These are phyloP conservation scores for Nasua narica DNA, from an alignment of 2,797 vertebrate species.

Conservation along the genomic window DNA sequence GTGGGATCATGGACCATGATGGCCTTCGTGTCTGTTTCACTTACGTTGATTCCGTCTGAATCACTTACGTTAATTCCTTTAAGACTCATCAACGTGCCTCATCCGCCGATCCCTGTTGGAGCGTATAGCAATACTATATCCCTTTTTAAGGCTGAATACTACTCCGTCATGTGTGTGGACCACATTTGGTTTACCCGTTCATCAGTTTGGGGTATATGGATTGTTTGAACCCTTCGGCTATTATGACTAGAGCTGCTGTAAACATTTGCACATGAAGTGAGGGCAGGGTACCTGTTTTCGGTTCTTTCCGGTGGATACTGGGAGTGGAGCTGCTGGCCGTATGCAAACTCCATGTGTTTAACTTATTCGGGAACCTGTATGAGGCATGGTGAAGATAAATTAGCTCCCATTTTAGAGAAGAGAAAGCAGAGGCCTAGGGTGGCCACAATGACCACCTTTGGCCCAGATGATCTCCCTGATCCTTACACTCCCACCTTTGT, in stretches of 20 bases:
- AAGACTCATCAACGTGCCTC: neutral
- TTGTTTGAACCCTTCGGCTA: neutral
- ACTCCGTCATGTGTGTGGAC: neutral
- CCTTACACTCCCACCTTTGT: neutral
- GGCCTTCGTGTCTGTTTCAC: neutral
- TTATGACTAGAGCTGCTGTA: neutral
- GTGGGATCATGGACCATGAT: neutral
- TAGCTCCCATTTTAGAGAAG: neutral
- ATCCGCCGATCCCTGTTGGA: neutral
- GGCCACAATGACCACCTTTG: neutral
- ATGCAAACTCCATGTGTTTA: neutral
- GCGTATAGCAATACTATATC: neutral
- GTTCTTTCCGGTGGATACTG: neutral
- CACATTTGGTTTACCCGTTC: neutral
- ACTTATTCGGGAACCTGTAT: neutral
- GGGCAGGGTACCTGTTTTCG: neutral
- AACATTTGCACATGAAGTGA: neutral
- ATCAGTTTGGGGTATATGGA: neutral
- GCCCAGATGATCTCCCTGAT: neutral
- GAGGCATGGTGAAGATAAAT: neutral
- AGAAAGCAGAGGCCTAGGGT: neutral
- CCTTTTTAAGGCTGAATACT: neutral
- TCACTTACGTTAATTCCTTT: neutral
- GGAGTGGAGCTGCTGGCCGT: neutral
- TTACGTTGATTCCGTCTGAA: neutral